phyloP scores from a whole-genome alignment of 2,113 vertebrate species.

The Dasyurus viverrinus region DNA sequence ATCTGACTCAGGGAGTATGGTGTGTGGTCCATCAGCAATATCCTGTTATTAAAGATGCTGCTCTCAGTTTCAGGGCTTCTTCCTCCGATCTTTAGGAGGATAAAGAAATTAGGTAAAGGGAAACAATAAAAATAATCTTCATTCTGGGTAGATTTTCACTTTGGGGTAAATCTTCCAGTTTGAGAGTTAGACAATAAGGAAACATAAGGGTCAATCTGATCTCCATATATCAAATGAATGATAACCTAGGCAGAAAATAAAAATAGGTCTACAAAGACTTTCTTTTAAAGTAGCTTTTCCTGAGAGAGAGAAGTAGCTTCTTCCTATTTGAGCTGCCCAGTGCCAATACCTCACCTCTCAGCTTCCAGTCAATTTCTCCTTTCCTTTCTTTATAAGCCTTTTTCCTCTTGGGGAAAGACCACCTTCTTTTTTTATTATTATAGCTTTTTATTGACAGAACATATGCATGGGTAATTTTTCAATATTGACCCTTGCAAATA shows the following conservation, averaged over 20 bases:
- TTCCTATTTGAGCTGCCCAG: constrained; percentile 29
- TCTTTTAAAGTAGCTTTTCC: constrained; percentile 64
- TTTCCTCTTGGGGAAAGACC: background rate
- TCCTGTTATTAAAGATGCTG: constrained; percentile 55
- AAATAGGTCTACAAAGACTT: constrained; percentile 51
- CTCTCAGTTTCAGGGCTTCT: background rate
- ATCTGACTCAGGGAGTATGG: constrained; percentile 30
- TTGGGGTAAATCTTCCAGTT: background rate
- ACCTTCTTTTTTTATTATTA: background rate
- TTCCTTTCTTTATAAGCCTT: background rate
- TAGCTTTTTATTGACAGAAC: too few species aligned
- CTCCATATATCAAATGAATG: constrained; percentile 53
- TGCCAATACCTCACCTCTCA: background rate
- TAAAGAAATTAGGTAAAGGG: constrained; percentile 33
- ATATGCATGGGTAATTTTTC: too few species aligned
- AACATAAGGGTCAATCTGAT: background rate
- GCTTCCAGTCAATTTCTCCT: background rate
- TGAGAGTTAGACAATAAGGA: background rate
- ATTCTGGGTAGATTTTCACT: background rate
- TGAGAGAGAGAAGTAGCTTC: constrained; percentile 19
- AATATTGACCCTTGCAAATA: too few species aligned
- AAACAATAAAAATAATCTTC: constrained; percentile 35
- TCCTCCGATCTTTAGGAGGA: constrained; percentile 27
- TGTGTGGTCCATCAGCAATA: constrained; percentile 13
- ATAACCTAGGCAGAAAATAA: constrained; percentile 51